phyloP scores from a whole-genome alignment of 2,113 vertebrate genomes.

The Brachionichthys hirsutus region DNA sequence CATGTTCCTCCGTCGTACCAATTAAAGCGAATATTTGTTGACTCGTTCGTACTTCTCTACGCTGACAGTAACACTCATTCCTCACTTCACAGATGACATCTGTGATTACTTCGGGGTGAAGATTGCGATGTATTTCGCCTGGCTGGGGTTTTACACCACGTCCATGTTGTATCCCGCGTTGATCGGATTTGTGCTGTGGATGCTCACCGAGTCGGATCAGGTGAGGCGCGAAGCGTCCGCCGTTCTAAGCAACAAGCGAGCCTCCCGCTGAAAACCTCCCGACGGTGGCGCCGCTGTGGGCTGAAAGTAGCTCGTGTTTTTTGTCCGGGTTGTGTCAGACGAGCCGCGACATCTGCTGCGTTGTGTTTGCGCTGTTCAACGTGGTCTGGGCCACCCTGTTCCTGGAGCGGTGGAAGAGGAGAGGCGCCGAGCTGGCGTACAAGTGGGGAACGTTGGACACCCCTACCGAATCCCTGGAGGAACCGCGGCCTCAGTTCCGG shows the following conservation, averaged over 20 bases:
- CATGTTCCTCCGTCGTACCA: neutral
- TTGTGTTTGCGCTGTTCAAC: slow-evolving; percentile 96
- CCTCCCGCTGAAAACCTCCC: neutral
- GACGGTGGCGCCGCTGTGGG: fast-evolving
- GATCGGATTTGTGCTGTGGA: slow-evolving; percentile 92
- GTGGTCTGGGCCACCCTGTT: slow-evolving; percentile 97
- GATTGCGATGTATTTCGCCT: slow-evolving; percentile 97
- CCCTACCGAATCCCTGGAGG: slow-evolving; percentile 88
- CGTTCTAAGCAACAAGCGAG: neutral
- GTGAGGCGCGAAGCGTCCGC: slow-evolving; percentile 64
- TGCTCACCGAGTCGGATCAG: slow-evolving; percentile 93
- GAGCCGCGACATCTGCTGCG: slow-evolving; percentile 94
- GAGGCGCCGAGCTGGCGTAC: slow-evolving; percentile 92
- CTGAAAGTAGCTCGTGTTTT: neutral
- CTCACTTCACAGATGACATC: slow-evolving; percentile 85
- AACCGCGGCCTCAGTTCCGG: slow-evolving; percentile 93
- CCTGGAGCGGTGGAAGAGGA: slow-evolving; percentile 95
- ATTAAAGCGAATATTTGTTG: too few species aligned
- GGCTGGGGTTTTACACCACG: slow-evolving; percentile 97
- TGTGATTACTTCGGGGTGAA: slow-evolving; percentile 98
- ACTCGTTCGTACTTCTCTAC: too few species aligned
- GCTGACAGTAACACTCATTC: neutral
- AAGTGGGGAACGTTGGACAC: slow-evolving; percentile 95
- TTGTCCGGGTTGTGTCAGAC: slow-evolving; percentile 75
- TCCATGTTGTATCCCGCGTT: slow-evolving; percentile 96